Base-by-base conservation (phyloP, 2,797 vertebrate genomes). In the Dallia pectoralis region DNA sequence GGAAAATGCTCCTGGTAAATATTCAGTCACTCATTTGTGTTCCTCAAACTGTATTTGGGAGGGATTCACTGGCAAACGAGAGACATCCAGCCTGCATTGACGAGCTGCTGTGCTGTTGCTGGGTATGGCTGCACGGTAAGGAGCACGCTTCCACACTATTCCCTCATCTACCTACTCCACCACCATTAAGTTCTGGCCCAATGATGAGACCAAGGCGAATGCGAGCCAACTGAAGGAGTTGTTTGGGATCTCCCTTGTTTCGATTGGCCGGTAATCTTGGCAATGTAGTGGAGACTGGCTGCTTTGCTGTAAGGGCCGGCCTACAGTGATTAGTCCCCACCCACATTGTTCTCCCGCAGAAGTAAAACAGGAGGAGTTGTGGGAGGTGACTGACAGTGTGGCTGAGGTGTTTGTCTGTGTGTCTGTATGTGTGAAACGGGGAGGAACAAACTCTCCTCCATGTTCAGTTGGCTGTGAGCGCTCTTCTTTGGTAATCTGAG, bases 151-250 rank as follows among this genome's bases (percentile, higher is more conserved):
- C 11, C 27, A 27, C 18, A 29, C 9, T 40, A 11, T 2, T 33
- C 1, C 36, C 12, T 36, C 25, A 62, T 40, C 22, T 4, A 22
- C 1, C 18, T 33, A 59, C 0, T 27, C 56, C 16, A n/a, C 19
- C 11, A n/a, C 40, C 12, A 7, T 73, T 74, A 32, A 73, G 5
- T 2, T 49, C 47, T 68, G 78, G 85, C 86, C 86, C 86, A 36
- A 25, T 98, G 97, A 98, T 97, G 97, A 98, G 88, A 93, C 92
- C 90, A 95, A 95, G 97, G 96, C 96, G 91, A 95, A 93, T 95
- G 94, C 86, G 95, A 99, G 94, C 93, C 83, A 16, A 84, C 85
- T 89, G 87, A 93, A 86, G 66, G 84, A 91, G 89, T 71, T 85
- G 74, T 79, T 12, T 82, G 89, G 87, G 83, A 74, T 81, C 77